phyloP scores from a whole-genome alignment of 2,113 vertebrate species.

The Notarius lentiginosus region DNA sequence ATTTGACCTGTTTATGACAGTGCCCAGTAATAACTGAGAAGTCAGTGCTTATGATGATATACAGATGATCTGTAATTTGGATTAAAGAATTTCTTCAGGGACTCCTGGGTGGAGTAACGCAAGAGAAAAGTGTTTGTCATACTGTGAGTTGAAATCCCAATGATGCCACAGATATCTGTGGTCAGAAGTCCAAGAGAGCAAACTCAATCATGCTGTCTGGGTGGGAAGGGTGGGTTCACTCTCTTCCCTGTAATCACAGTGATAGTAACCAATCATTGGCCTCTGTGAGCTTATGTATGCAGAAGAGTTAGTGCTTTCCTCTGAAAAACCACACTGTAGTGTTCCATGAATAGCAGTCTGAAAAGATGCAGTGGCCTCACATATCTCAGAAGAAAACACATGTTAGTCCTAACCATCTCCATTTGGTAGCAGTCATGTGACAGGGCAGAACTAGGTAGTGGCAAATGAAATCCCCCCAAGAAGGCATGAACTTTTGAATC shows the following conservation, averaged over 20 bases:
- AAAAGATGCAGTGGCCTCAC: neutral
- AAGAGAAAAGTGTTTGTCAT: neutral
- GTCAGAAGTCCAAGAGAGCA: too few species aligned
- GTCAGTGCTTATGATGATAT: neutral
- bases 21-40: neutral
- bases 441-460: neutral
- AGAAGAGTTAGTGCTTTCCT: neutral
- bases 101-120: neutral
- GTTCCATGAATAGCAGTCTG: neutral
- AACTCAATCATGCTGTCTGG: neutral
- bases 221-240: neutral
- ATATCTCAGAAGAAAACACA: neutral
- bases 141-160: neutral
- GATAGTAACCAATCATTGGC: neutral
- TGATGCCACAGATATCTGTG: neutral
- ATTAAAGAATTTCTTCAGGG: neutral
- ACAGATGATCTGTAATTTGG: neutral
- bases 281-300: neutral
- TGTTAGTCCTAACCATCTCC: neutral
- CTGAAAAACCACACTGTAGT: neutral
- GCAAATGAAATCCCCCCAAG: neutral
- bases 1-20: neutral
- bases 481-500: neutral
- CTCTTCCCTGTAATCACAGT: neutral
- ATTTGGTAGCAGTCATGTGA: neutral